These are phyloP conservation scores for Dendrolimus kikuchii DNA, from an alignment of 1,140 invertebrate species.

Conservation along the genomic window DNA sequence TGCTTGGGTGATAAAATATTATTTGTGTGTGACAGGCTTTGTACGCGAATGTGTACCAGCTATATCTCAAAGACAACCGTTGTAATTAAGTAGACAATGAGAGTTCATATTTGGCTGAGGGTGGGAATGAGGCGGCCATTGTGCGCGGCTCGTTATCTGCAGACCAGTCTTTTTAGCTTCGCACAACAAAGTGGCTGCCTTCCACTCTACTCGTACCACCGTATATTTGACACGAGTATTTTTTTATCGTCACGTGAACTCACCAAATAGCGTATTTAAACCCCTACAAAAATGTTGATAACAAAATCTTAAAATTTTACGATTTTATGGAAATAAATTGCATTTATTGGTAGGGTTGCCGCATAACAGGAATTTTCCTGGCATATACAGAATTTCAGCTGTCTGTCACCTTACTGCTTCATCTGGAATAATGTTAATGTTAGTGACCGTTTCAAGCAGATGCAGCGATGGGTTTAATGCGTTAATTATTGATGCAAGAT, in stretches of 20 bases:
- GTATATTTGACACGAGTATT: slow-evolving; percentile 18
- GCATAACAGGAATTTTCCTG: too few relatives aligned
- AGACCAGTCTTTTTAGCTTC: slow-evolving; percentile 50
- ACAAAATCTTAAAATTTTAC: too few relatives aligned
- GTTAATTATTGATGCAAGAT: too few relatives aligned
- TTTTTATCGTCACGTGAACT: not conserved
- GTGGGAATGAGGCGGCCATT: slow-evolving; percentile 35
- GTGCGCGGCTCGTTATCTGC: slow-evolving; percentile 48
- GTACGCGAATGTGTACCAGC: slow-evolving; percentile 42
- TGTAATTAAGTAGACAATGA: slow-evolving; percentile 65
- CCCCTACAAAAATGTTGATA: too few relatives aligned
- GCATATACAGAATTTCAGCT: too few relatives aligned
- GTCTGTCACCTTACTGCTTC: too few relatives aligned
- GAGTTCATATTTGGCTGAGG: slow-evolving; percentile 51
- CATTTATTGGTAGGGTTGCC: too few relatives aligned
- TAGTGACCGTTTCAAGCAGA: too few relatives aligned
- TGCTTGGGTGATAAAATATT: slow-evolving; percentile 48
- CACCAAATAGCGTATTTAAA: too few relatives aligned
- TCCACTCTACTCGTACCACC: slow-evolving; percentile 19
- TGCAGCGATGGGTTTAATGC: too few relatives aligned
- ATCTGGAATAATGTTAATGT: too few relatives aligned
- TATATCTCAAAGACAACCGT: slow-evolving; percentile 62
- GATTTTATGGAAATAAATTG: too few relatives aligned
- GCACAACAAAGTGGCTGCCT: slow-evolving; percentile 29
- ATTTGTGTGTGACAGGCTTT: slow-evolving; percentile 60